Evolutionary conservation across 2,888 invertebrate genomes (phyloP), one percentile per base, ranked within the genome.

Genomic region (Netelia fuscicornis): DNA sequence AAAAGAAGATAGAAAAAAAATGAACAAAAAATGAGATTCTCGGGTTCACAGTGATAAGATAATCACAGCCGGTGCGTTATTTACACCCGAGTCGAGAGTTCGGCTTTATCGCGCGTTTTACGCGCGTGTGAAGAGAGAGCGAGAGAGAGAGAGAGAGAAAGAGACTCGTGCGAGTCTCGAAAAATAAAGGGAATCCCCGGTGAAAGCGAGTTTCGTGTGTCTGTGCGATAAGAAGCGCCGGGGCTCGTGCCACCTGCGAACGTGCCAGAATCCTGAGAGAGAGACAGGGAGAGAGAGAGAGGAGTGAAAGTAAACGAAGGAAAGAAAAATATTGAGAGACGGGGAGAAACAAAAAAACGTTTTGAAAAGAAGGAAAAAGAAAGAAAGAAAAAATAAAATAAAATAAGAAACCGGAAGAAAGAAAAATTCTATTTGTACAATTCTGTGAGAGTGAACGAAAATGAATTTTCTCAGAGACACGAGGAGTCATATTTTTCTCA

Each of bases 181-280:
- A 20, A 20, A 3, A 64, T 68, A 72, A 60, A 44, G 64, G 72
- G 67, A 79, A 79, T 83, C 67, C 76, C 82, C 71, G 20, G 13
- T 44, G 60, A 74, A 64, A 37, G 65, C 72, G 76, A 77, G 68
- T 67, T 68, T 77, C 58, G 84, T 77, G 81, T 77, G 80, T 80
- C 74, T n/a, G n/a, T n/a, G 54, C 84, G 84, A 84, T 84, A 84
- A 84, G 72, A 58, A 37, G 52, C 30, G 37, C 67, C 67, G 64
- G 30, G 62, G 52, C 60, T 44, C 64, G 58, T 23, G 80, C 52
- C 76, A 84, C 83, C 80, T 84, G 83, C 75, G 52, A 67, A 17
- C 20, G 25, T 42, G 60, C n/a, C 52, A 30, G 13, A 68, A 56
- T 54, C 75, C 52, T 42, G n/a, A n/a, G n/a, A n/a, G n/a, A n/a